Percentiles rank a stretch among this genome's conserved stretches.
Conservation (phyloP, 1,140 invertebrate species). For the Drosophila athabasca region DNA sequence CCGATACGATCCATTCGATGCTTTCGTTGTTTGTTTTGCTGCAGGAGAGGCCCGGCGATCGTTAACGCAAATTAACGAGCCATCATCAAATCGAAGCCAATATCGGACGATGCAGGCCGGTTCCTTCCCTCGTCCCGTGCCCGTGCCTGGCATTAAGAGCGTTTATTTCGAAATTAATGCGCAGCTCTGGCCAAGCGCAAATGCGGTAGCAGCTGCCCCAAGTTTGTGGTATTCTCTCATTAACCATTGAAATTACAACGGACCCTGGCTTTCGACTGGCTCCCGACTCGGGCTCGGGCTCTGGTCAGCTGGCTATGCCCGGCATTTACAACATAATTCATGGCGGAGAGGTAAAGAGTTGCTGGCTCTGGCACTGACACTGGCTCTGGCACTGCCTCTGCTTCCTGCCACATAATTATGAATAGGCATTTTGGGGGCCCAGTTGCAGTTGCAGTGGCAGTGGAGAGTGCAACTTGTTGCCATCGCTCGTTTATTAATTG, state of each 20-base stretch:
- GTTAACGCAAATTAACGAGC: constrained; percentile 83
- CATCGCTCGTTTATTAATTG: constrained; percentile 68
- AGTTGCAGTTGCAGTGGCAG: constrained; percentile 22
- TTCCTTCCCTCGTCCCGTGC: not conserved
- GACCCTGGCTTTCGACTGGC: constrained; percentile 9
- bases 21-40: constrained; percentile 8
- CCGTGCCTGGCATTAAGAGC: constrained; percentile 42
- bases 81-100: constrained; percentile 79
- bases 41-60: constrained; percentile 39
- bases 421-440: constrained; percentile 53
- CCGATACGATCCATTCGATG: constrained; percentile 16
- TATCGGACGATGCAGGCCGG: constrained; percentile 29
- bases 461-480: constrained; percentile 33
- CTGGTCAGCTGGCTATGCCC: constrained; percentile 49
- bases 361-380: not conserved
- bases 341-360: constrained; percentile 17
- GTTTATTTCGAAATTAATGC: constrained; percentile 79
- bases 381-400: no score
- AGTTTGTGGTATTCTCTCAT: constrained; percentile 75
- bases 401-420: constrained; percentile 59
- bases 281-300: not conserved
- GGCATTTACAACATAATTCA: constrained; percentile 83
- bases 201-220: constrained; percentile 53
- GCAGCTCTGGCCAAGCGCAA: constrained; percentile 47
- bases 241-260: constrained; percentile 75